These are phyloP conservation scores for Eumeta japonica DNA, from an alignment of 1,140 invertebrate species.

Conservation along the genomic window DNA sequence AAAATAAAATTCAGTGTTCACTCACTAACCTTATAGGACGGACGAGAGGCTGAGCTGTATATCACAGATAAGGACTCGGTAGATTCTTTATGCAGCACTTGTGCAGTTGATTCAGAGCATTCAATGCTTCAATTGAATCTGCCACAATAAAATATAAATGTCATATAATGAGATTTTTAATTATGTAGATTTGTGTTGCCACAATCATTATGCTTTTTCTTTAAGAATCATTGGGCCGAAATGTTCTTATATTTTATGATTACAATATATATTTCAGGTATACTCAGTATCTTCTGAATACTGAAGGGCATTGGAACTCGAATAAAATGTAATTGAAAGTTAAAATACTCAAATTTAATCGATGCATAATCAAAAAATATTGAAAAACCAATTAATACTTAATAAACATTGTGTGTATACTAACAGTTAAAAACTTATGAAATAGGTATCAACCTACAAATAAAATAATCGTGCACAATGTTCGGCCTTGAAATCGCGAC, in stretches of 20 bases:
- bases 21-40: constrained; percentile 53
- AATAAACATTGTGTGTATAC: constrained; percentile 1
- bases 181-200: background rate
- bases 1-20: too few relatives aligned
- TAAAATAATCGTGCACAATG: constrained; percentile 39
- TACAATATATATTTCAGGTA: constrained; percentile 18
- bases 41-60: constrained; percentile 68
- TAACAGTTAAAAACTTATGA: too few relatives aligned
- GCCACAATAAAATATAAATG: constrained; percentile 5
- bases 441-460: too few relatives aligned
- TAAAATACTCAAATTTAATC: too few relatives aligned
- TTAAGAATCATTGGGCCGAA: too few relatives aligned
- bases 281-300: too few relatives aligned
- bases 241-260: constrained; percentile 2
- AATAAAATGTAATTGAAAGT: too few relatives aligned
- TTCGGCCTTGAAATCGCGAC: constrained; percentile 52
- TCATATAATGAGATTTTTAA: background rate
- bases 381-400: constrained; percentile 2
- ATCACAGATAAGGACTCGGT: constrained; percentile 68
- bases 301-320: too few relatives aligned
- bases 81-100: constrained; percentile 49
- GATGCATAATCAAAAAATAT: background rate
- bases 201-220: background rate
- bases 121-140: constrained; percentile 51
- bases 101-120: constrained; percentile 49